Base-by-base conservation (phyloP, 1,140 invertebrate species). In the Heterodera carotae region DNA sequence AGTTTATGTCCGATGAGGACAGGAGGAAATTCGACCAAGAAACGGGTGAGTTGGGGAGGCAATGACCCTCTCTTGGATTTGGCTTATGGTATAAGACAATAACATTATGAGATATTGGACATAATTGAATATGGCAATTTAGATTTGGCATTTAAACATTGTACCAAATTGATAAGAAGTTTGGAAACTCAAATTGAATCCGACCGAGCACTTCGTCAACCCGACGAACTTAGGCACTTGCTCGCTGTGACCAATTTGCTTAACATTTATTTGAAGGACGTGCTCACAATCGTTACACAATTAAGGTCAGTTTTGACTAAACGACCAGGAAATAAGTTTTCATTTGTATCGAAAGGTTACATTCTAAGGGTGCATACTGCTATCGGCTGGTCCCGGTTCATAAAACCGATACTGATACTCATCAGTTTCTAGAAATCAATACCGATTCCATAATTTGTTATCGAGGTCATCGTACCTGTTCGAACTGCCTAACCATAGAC, bases 131-230 rank as follows among this genome's bases (percentile, higher is more conserved):
- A 15, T 69, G 18, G 4, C 27, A 4, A 39, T 76, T 27, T 80
- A 86, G 82, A 84, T 77, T 64, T 69, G 33, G 82, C 82, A 10
- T 83, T 84, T 31, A 75, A 72, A 53, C 76, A 84, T 18, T 84
- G 83, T 59, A 69, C 76, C 18, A 84, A 81, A 48, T 39, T 84
- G 29, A 82, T 84, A 22, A 69, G 66, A 43, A 53, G 74, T 34
- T 56, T 84, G 10, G 76, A 86, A 43, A 27, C 56, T 15, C 74
- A 76, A 64, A 69, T 86, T 27, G 39, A 76, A 36, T 69, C 69
- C 12, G 83, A 84, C 53, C 33, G 66, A 62, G 75, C 36, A 25
- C 56, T 84, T 12, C 79, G 78, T 29, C 36, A 29, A 12, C 73
- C 48, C 10, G 82, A 83, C 56, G 84, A 86, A 56, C 39, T 36